Evolutionary conservation across 2,113 vertebrate genomes (phyloP), one percentile per base, ranked within the genome.

Genomic region (zebrafish (Danio rerio)): DNA sequence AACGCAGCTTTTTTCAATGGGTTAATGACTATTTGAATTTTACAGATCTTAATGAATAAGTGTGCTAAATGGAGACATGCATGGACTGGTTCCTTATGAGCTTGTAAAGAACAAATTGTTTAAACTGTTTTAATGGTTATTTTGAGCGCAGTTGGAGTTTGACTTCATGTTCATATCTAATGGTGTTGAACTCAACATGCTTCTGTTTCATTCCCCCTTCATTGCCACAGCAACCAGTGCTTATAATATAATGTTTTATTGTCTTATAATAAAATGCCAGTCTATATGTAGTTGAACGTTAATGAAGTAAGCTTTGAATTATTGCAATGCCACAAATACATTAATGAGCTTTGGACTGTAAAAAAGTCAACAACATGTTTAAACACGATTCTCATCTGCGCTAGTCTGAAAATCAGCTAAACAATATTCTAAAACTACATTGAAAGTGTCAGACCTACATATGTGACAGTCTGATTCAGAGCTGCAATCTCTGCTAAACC

Each of bases 101-200:
- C 63, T 66, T 66, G 40, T 66, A 66, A 66, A 45, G 40, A 66
- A 66, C 49, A 59, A 49, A 18, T 42, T 43, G 21, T 50, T 40
- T 45, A 7, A 12, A 10, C 45, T 7, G 20, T 62, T 43, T 47
- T 31, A 20, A 61, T 53, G 18, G 5, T 55, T 73, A 73, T 62
- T 42, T 43, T 72, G 12, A 7, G 47, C 21, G 0, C 21, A 72
- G 61, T 73, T 63, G 12, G 10, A 72, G 21, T 9, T 43, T 40
- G 70, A 58, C 5, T 16, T 58, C 4, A 58, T 12, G 65, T 56
- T 47, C 42, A 74, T 56, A 43, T 56, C 15, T 73, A 9, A 5
- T 13, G 5, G 12, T 16, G 12, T 68, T 45, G 65, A 68, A 16
- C 42, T 10, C 71, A 31, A 40, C 21, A 74, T 7, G n/a, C 9